Evolutionary conservation across 2,113 vertebrate species (phyloP).

Genomic region (Gymnobelideus leadbeateri): DNA sequence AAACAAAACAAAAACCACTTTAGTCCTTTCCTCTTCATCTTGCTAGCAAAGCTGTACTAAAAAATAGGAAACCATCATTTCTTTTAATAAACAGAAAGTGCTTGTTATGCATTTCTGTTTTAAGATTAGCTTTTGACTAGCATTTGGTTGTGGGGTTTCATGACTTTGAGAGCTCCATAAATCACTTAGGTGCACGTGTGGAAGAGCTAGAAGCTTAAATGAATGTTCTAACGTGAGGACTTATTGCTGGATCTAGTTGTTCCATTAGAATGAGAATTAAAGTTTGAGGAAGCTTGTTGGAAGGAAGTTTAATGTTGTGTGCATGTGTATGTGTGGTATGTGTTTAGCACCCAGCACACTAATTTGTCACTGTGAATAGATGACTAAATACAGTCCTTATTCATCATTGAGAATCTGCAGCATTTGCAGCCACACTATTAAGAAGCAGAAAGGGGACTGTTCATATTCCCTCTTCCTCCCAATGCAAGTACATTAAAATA

Average conservation of each 20-base stretch:
- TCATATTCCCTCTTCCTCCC: conserved; percentile 13
- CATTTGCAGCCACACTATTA: conserved; percentile 32
- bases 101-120: conserved; percentile 52
- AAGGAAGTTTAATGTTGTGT: conserved; percentile 59
- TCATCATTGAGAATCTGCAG: conserved; percentile 35
- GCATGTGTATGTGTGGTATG: background rate
- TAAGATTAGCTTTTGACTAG: conserved; percentile 53
- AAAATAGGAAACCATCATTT: conserved; percentile 19
- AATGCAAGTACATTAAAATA: conserved; percentile 9
- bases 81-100: conserved; percentile 26
- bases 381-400: conserved; percentile 44
- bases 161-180: conserved; percentile 52
- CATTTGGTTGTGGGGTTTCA: conserved; percentile 27
- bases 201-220: conserved; percentile 42
- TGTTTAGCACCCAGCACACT: conserved; percentile 43
- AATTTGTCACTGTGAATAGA: conserved; percentile 68
- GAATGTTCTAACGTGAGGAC: conserved; percentile 59
- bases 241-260: conserved; percentile 58
- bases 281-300: conserved; percentile 59
- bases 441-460: conserved; percentile 9
- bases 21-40: background rate
- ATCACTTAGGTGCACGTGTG: conserved; percentile 23
- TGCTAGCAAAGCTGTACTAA: conserved; percentile 17
- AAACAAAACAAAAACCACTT: background rate
- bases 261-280: conserved; percentile 69